Evolutionary conservation across 2,888 invertebrate genomes (phyloP).

Genomic region (Peribatodes rhomboidaria): DNA sequence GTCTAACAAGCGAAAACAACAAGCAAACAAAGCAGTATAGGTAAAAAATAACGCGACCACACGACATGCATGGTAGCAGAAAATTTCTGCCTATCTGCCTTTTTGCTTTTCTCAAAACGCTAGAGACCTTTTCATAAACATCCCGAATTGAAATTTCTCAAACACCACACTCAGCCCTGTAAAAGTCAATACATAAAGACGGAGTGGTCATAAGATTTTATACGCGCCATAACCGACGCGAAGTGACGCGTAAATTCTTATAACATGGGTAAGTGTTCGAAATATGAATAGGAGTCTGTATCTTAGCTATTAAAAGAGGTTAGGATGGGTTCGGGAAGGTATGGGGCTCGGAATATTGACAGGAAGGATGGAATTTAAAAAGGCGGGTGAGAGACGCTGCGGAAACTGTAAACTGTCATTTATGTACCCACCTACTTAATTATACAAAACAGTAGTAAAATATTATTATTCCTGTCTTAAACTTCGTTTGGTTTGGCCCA

Average conservation of each 20-base stretch:
- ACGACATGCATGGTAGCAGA: no score
- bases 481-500: neutral
- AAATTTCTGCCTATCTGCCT: no score
- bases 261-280: slow-evolving; percentile 83
- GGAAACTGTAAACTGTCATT: neutral
- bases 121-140: slow-evolving; percentile 36
- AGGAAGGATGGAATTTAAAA: neutral
- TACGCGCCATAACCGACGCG: slow-evolving; percentile 77
- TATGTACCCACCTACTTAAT: neutral
- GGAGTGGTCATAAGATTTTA: slow-evolving; percentile 85
- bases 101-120: neutral
- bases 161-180: slow-evolving; percentile 54
- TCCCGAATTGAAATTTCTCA: slow-evolving; percentile 42
- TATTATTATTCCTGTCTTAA: neutral
- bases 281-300: slow-evolving; percentile 72
- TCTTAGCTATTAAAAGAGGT: slow-evolving; percentile 38
- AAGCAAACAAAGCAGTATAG: neutral
- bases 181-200: slow-evolving; percentile 82
- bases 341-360: neutral
- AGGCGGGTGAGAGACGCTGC: neutral
- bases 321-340: slow-evolving; percentile 17
- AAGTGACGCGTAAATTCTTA: slow-evolving; percentile 86
- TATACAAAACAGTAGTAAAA: slow-evolving; percentile 1
- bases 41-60: neutral
- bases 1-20: neutral